These are phyloP conservation scores for Lineus longissimus DNA, from an alignment of 1,140 invertebrate genomes.

Conservation along the genomic window DNA sequence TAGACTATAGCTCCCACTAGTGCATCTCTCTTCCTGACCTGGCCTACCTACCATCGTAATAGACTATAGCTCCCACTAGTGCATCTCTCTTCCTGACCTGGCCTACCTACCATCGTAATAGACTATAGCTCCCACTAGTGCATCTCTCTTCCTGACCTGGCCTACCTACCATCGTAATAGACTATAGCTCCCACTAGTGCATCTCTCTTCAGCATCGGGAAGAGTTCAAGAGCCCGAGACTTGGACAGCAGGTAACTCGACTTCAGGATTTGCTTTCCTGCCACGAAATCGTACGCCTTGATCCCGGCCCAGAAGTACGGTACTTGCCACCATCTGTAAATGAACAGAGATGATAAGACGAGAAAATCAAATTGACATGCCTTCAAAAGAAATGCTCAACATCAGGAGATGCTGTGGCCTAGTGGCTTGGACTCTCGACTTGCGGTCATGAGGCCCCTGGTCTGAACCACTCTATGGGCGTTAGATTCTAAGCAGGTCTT, in stretches of 20 bases:
- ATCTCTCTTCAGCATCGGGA: slow-evolving; percentile 92
- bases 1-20: no score
- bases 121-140: slow-evolving; percentile 61
- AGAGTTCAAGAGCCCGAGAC: slow-evolving; percentile 88
- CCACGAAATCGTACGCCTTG: slow-evolving; percentile 97
- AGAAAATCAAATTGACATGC: no score
- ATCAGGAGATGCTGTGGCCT: no score
- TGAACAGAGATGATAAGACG: slow-evolving; percentile 29
- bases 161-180: slow-evolving; percentile 89
- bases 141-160: background rate
- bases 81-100: background rate
- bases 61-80: no score
- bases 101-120: slow-evolving; percentile 89
- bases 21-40: no score
- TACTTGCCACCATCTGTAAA: slow-evolving; percentile 90
- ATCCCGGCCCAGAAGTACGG: slow-evolving; percentile 99
- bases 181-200: slow-evolving; percentile 93
- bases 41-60: no score
- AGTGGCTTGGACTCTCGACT: no score
- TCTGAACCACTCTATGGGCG: no score
- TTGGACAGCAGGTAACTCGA: slow-evolving; percentile 93
- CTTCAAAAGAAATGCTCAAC: no score
- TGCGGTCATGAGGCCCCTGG: no score
- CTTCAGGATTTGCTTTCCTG: slow-evolving; percentile 91
- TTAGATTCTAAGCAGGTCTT: no score